Percentiles rank a stretch among this genome's conserved stretches.
Evolutionary conservation across 2,113 vertebrate genomes (phyloP).

Genomic region (Elachura formosa): DNA sequence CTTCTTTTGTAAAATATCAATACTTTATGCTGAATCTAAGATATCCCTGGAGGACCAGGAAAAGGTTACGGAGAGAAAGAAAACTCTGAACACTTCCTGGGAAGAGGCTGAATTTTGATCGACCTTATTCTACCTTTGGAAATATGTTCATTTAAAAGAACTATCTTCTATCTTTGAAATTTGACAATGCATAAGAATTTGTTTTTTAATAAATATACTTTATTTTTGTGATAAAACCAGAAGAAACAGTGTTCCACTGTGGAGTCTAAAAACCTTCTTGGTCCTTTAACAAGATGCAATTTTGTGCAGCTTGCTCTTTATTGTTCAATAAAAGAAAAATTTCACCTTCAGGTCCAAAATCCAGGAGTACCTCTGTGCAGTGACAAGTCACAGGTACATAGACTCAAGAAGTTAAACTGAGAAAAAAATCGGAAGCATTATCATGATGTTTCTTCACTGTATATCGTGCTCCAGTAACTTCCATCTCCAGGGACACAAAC

Average conservation of each 20-base stretch:
- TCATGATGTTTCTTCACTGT: neutral
- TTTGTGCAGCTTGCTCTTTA: neutral
- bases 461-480: neutral
- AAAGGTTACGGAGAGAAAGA: neutral
- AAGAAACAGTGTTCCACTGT: neutral
- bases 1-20: conserved; percentile 47
- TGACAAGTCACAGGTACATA: neutral
- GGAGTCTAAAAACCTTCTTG: neutral
- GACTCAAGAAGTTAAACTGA: neutral
- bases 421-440: neutral
- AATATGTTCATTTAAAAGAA: conserved; percentile 1
- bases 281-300: neutral
- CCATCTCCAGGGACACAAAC: neutral
- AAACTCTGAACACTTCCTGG: conserved; percentile 3
- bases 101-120: conserved; percentile 5
- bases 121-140: conserved; percentile 7
- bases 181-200: neutral
- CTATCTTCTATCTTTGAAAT: conserved; percentile 18
- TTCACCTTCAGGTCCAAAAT: neutral
- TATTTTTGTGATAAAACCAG: neutral
- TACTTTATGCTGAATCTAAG: conserved; percentile 45
- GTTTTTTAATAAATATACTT: neutral
- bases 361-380: neutral
- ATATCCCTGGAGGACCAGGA: neutral
- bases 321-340: neutral